phyloP scores from a whole-genome alignment of 2,797 vertebrate species.

The Coendou prehensilis region DNA sequence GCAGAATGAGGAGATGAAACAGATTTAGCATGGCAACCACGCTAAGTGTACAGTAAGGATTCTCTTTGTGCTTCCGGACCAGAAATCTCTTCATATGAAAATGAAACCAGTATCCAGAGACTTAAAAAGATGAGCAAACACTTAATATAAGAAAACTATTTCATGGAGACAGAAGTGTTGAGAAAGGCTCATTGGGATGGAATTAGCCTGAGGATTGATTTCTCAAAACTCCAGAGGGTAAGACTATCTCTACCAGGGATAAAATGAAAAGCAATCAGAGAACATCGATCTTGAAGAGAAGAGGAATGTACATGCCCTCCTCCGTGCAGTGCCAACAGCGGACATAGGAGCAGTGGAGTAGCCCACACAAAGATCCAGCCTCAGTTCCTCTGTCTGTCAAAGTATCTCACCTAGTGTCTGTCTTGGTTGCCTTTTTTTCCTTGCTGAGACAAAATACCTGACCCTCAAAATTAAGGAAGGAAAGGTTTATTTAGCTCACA shows the following conservation, averaged over 20 bases:
- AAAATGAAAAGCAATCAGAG: not conserved
- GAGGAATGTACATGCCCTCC: rapidly evolving
- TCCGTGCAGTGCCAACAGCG: rapidly evolving
- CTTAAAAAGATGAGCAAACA: not conserved
- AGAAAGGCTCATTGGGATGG: not conserved
- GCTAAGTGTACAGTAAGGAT: not conserved
- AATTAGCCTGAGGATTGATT: not conserved
- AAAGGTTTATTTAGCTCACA: not conserved
- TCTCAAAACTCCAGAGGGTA: not conserved
- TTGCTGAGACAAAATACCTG: not conserved
- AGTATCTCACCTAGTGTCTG: not conserved
- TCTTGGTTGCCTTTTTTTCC: not conserved
- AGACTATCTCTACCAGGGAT: not conserved
- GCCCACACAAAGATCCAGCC: rapidly evolving
- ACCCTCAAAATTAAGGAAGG: not conserved
- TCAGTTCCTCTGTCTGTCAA: not conserved
- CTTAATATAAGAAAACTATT: not conserved
- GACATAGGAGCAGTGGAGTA: not conserved
- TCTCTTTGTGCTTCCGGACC: not conserved
- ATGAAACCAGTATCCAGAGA: not conserved
- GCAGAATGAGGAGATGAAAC: not conserved
- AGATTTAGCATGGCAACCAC: not conserved
- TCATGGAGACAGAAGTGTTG: not conserved
- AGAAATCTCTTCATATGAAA: not conserved
- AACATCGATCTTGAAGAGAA: not conserved